Evolutionary conservation across 2,888 invertebrate species (phyloP).

Genomic region (Psylliodes chrysocephalus): DNA sequence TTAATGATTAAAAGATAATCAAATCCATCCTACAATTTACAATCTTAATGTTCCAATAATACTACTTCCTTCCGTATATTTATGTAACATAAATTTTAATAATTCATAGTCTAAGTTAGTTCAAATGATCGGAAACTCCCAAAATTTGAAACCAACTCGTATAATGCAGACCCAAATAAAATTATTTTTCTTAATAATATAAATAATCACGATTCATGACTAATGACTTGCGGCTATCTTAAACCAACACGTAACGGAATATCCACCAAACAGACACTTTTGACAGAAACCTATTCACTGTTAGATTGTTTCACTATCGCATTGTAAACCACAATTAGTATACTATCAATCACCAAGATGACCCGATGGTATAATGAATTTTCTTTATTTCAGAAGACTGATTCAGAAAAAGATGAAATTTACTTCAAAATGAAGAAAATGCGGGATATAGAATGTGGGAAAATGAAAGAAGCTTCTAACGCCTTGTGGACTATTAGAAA

Average conservation of each 20-base stretch:
- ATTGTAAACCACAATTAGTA: too few species aligned
- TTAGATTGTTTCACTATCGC: neutral
- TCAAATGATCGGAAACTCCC: too few species aligned
- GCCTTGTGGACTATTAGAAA: slow-evolving; percentile 49
- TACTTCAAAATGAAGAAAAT: slow-evolving; percentile 41
- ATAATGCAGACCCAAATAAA: neutral
- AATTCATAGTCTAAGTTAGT: too few species aligned
- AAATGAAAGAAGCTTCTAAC: slow-evolving; percentile 55
- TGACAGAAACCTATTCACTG: neutral
- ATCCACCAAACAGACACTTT: neutral
- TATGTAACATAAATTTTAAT: too few species aligned
- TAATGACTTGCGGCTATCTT: slow-evolving; percentile 1
- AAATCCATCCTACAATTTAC: too few species aligned
- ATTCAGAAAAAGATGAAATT: slow-evolving; percentile 28
- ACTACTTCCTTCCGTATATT: too few species aligned
- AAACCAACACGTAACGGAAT: neutral
- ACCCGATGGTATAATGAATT: neutral
- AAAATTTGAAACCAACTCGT: too few species aligned
- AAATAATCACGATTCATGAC: neutral
- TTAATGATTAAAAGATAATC: too few species aligned
- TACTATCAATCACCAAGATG: too few species aligned
- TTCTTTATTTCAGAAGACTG: slow-evolving; percentile 19
- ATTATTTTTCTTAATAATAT: neutral
- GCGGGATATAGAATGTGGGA: slow-evolving; percentile 54
- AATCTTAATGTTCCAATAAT: too few species aligned